Base-by-base conservation (phyloP, 2,113 vertebrate species). In the Columba janthina region DNA sequence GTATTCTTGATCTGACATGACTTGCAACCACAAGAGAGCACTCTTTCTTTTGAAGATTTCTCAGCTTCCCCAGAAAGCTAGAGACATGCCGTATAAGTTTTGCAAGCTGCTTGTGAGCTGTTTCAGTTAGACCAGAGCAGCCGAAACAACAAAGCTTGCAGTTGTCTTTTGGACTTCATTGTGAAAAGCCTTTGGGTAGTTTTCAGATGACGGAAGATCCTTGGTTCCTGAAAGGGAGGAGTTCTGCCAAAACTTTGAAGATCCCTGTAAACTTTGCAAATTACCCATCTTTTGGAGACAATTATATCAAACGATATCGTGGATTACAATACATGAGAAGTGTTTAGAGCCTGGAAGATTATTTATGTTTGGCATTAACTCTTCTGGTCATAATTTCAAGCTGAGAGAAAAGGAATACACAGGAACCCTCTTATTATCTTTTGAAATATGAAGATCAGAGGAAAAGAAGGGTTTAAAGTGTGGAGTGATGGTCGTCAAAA, bases 21-120 rank as follows among this genome's bases (percentile, higher is more conserved):
- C 79, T 93, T 95, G 70, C 92, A 98, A 96, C 98, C 98, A 97
- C 98, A 97, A 98, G 98, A 97, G 97, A 97, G 98, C 98, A 97
- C 95, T 95, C 94, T 98, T 96, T 71, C 79, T 97, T 97, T 97
- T 97, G 95, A 97, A 96, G 96, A 97, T 88, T 58, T 88, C 94
- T 96, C 94, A 89, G 75, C 90, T 89, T 94, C 92, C 79, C 93
- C 92, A 77, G 96, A 95, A 96, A 93, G 89, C 84, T 91, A 85
- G 71, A 90, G 83, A 90, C 75, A 51, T 90, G 62, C 74, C 71
- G 18, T 90, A 66, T 91, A 96, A 96, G 92, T 96, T 97, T 95
- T 97, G 97, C 97, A 96, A 96, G 97, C 97, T 93, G 90, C 79
- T 95, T 84, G 81, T 94, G 83, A 95, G 92, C 95, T 93, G 71